Base-by-base conservation (phyloP, 2,888 invertebrate species). In the Galeruca laticollis region DNA sequence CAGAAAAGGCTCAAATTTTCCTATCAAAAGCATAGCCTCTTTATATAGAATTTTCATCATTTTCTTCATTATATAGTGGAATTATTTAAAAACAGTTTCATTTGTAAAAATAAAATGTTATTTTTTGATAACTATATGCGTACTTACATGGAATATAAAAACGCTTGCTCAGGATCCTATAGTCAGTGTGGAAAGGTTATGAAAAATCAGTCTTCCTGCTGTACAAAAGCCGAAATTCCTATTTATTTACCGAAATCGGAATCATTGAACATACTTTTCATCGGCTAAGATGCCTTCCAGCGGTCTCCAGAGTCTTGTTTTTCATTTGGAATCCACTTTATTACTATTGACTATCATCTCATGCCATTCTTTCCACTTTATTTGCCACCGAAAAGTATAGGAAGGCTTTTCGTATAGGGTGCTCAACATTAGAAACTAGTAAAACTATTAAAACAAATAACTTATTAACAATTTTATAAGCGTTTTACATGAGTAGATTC, bases 191-290 rank as follows among this genome's bases (percentile, higher is more conserved):
- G n/a, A n/a, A n/a, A n/a, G n/a, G n/a, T n/a, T n/a, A n/a, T n/a
- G n/a, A n/a, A n/a, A n/a, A n/a, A n/a, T n/a, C n/a, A n/a, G n/a
- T n/a, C n/a, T n/a, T n/a, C n/a, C 52, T 21, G 11, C 52, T 9
- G n/a, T 43, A 43, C n/a, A 43, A 43, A 52, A n/a, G 10, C 52
- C 21, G 9, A 11, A 52, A 11, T 13, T 52, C 21, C 26, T 52
- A n/a, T 52, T 21, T 52, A 52, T 52, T 52, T 52, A 52, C 52
- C 26, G 52, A n/a, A 21, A 52, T 49, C 49, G 49, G 18, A 20
- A 49, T 49, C 18, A 10, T 49, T 49, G 10, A 49, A 18, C 11
- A 20, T 18, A 49, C n/a, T 26, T 20, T 52, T 18, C 13, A 11
- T 11, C 1, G 21, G 11, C 52, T 52, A 6, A 13, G 15, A 21